phyloP scores from a whole-genome alignment of 2,113 vertebrate genomes.

The Gambusia holbrooki region DNA sequence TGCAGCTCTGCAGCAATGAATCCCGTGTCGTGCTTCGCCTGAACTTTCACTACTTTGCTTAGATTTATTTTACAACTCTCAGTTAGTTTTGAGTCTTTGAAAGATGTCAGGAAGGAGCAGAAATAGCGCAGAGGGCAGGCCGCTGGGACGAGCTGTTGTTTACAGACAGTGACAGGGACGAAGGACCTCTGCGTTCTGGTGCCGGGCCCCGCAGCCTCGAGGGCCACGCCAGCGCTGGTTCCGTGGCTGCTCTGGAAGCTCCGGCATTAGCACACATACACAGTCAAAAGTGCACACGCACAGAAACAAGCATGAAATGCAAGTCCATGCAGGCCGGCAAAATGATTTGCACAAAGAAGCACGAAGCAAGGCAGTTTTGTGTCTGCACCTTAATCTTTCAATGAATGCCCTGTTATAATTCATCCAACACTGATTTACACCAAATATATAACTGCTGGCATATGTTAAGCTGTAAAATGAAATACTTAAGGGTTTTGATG shows the following conservation, averaged over 20 bases:
- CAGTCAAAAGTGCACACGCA: conserved; percentile 8
- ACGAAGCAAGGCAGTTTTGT: neutral
- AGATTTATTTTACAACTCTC: conserved; percentile 51
- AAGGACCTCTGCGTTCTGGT: conserved; percentile 73
- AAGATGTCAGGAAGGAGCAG: conserved; percentile 61
- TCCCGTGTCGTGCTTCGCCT: neutral
- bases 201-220: conserved; percentile 55
- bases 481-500: neutral
- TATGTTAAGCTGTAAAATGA: neutral
- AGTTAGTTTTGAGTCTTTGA: conserved; percentile 61
- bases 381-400: conserved; percentile 8
- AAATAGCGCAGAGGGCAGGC: conserved; percentile 57
- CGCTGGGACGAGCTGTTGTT: conserved; percentile 72
- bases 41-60: conserved; percentile 52
- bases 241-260: conserved; percentile 50
- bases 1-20: conserved; percentile 15
- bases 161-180: conserved; percentile 77
- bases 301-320: neutral
- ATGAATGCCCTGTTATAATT: neutral
- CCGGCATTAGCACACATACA: conserved; percentile 18
- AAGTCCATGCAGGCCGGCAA: neutral
- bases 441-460: neutral
- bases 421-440: neutral
- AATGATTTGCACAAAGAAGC: conserved; percentile 12
- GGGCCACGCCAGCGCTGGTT: conserved; percentile 51